Evolutionary conservation across 2,113 vertebrate species (phyloP).

Genomic region (Chlorodrepanis virens): DNA sequence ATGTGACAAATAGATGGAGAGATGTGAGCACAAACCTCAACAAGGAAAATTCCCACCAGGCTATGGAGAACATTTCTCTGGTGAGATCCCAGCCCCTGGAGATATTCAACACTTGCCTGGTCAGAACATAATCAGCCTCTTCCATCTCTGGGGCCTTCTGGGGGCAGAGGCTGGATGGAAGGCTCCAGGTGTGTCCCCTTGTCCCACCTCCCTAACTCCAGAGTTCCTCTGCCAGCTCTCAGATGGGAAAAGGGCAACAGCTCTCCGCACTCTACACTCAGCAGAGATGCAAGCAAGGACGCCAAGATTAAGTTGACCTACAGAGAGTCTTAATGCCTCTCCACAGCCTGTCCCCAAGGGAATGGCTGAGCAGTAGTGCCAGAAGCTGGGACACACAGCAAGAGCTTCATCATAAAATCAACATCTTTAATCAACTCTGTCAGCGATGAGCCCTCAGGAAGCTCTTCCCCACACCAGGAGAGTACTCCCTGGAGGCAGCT

Average conservation of each 20-base stretch:
- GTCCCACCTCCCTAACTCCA: background rate
- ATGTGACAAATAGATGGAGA: background rate
- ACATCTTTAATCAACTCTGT: slow-evolving; percentile 31
- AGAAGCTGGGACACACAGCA: background rate
- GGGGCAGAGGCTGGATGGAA: background rate
- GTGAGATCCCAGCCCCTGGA: background rate
- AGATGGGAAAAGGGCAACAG: background rate
- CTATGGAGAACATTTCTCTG: background rate
- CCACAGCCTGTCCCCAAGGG: background rate
- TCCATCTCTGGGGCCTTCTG: background rate
- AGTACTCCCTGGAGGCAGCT: background rate
- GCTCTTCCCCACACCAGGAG: background rate
- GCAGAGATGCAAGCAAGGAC: background rate
- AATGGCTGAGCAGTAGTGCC: background rate
- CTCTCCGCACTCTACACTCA: background rate
- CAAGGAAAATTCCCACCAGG: background rate
- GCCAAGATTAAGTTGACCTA: background rate
- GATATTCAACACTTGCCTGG: background rate
- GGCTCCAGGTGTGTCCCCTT: background rate
- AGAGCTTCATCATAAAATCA: slow-evolving; percentile 13
- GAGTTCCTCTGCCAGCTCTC: background rate
- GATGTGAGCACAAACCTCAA: background rate
- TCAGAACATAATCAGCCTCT: background rate
- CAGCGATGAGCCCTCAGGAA: background rate
- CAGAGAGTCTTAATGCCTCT: background rate